Base-by-base conservation (phyloP, 2,888 invertebrate species). In the Trichacis sp. region DNA sequence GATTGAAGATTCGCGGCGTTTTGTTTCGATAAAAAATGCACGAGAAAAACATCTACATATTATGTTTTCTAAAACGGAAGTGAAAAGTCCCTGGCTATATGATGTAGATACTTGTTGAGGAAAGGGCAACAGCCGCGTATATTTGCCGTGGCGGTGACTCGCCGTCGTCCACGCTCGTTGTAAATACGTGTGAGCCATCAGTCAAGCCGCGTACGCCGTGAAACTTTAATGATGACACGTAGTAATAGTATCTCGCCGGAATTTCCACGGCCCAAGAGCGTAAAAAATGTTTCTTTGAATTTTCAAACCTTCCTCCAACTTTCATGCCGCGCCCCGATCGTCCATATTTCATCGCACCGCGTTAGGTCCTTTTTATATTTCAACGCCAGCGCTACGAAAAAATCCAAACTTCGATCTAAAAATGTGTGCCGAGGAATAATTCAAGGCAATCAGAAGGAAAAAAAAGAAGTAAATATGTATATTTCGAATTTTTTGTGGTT, bases 61-160 rank as follows among this genome's bases (percentile, higher is more conserved):
- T n/a, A n/a, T n/a, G n/a, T n/a, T n/a, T n/a, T n/a, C n/a, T n/a
- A n/a, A n/a, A n/a, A n/a, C n/a, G n/a, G n/a, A n/a, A n/a, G n/a
- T n/a, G n/a, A n/a, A n/a, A n/a, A n/a, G n/a, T n/a, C n/a, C n/a
- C n/a, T n/a, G n/a, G n/a, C n/a, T n/a, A n/a, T n/a, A n/a, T n/a
- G n/a, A n/a, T n/a, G n/a, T n/a, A n/a, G n/a, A n/a, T n/a, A 46
- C 50, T 51, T 51, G 55, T 55, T 61, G 50, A 19, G 45, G 33
- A 62, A 62, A 62, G 56, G 62, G 56, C 62, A 63, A 63, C 52
- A 63, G 62, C 62, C 62, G 56, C 62, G 56, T 51, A 52, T 62
- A 56, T 62, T 56, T 56, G 56, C 56, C 18, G 30, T 51, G 24
- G 33, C 61, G 9, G n/a, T 30, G 33, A 47, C 54, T 24, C 49